Conservation (phyloP, 2,113 vertebrate genomes). For the Rhabdornis inornatus region DNA sequence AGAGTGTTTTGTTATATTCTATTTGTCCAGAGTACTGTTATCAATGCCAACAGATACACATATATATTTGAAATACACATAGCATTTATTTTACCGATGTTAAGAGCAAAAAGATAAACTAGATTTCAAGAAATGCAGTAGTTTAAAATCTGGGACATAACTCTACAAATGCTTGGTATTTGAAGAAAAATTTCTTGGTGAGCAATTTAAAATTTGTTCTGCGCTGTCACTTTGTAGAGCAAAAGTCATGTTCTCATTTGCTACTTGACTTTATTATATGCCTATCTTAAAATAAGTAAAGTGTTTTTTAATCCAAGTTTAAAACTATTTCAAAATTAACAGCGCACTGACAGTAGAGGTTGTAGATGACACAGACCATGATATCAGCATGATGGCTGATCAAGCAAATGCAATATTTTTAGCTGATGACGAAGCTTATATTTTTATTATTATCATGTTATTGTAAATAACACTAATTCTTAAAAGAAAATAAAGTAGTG, state of each 20-base stretch:
- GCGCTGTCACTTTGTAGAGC: background rate
- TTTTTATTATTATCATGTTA: background rate
- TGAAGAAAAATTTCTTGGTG: background rate
- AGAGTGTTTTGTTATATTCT: background rate
- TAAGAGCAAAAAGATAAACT: background rate
- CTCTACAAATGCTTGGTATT: background rate
- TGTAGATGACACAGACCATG: background rate
- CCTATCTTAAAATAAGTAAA: background rate
- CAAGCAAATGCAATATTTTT: background rate
- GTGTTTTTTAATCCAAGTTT: accelerated
- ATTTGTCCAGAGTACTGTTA: background rate
- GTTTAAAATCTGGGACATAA: background rate
- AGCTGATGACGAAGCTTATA: background rate
- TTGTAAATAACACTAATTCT: background rate
- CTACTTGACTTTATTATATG: background rate
- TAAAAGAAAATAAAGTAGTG: background rate
- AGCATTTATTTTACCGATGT: background rate
- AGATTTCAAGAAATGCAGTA: background rate
- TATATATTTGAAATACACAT: background rate
- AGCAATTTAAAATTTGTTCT: background rate
- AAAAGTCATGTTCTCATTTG: background rate
- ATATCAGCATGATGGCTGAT: background rate
- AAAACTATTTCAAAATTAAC: background rate
- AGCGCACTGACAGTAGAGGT: background rate
- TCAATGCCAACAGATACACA: background rate